Evolutionary conservation across 2,888 invertebrate genomes (phyloP).

Genomic region (Drosophila setosimentum): DNA sequence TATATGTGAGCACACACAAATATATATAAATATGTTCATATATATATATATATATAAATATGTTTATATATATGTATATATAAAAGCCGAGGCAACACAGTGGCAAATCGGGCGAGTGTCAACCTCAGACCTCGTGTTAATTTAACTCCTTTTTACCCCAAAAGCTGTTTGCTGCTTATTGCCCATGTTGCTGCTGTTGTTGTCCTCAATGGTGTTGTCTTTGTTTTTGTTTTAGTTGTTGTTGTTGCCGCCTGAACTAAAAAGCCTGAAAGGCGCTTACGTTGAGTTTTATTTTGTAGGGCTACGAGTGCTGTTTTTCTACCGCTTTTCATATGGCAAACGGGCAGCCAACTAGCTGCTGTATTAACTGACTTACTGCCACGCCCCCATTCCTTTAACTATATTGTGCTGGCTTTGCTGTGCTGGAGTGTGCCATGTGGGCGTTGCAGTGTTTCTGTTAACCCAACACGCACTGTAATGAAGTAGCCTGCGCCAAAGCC

Average conservation of each 20-base stretch:
- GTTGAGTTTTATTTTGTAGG: conserved; percentile 67
- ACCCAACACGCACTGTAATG: conserved; percentile 78
- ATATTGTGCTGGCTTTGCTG: not conserved
- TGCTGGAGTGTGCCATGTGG: conserved; percentile 23
- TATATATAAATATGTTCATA: not conserved
- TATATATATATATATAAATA: not conserved
- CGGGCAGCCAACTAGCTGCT: conserved; percentile 72
- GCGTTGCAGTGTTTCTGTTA: conserved; percentile 38
- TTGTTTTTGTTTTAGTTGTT: conserved; percentile 24
- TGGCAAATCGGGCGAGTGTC: conserved; percentile 72
- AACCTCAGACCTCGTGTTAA: conserved; percentile 79
- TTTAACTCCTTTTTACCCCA: conserved; percentile 66
- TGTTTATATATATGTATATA: conserved; percentile 15
- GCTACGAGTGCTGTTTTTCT: conserved; percentile 59
- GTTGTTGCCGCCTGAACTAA: conserved; percentile 63
- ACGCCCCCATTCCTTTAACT: conserved; percentile 56
- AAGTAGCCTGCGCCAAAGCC: conserved; percentile 69
- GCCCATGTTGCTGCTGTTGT: conserved; percentile 42
- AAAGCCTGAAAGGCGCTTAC: conserved; percentile 78
- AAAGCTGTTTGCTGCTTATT: conserved; percentile 42
- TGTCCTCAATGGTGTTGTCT: conserved; percentile 7
- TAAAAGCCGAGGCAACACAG: conserved; percentile 67
- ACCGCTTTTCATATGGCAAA: conserved; percentile 51
- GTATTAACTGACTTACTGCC: conserved; percentile 76
- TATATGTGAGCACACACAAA: conserved; percentile 35